Base-by-base conservation (phyloP, 2,888 invertebrate species). In the Plagodis dolabraria region DNA sequence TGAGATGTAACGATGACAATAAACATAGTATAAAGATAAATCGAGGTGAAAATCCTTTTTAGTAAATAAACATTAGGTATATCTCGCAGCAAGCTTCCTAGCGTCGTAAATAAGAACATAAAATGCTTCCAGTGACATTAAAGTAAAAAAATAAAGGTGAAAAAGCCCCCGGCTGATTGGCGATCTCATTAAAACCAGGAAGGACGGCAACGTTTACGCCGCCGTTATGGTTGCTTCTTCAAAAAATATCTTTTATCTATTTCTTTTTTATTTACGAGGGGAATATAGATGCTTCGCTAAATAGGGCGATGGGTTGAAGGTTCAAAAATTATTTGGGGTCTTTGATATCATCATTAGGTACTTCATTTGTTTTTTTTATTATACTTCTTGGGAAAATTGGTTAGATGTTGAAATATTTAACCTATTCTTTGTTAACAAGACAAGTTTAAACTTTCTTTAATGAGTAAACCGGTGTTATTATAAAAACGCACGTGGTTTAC, bases 151-250 rank as follows among this genome's bases (percentile, higher is more conserved):
- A 71, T 70, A 63, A 67, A 64, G 67, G 69, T 69, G 67, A 70
- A 65, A 64, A 63, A 50, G 64, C 67, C 57, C 57, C 55, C 47
- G 67, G 79, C 77, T 83, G 83, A 86, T 86, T 86, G 87, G 87
- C 80, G 85, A 85, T 83, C 88, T 88, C 88, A 88, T 88, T 88
- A 89, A 88, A 89, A 82, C 77, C 87, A 83, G 88, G 88, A 89
- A 87, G 80, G 71, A 72, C 63, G 73, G 68, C 74, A 76, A 69
- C 80, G 80, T 82, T 83, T 80, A 82, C 79, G 80, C 76, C 72
- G 64, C 65, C 71, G 76, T 74, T 71, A 75, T 68, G 75, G 75
- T 59, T 62, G 57, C 67, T 60, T 60, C 65, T 67, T 64, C 57
- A 62, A 68, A 67, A 57, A 48, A 49, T 11, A 60, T 63, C 57